These are phyloP conservation scores for Heliconius sara DNA, from an alignment of 2,888 invertebrate genomes.

Conservation along the genomic window DNA sequence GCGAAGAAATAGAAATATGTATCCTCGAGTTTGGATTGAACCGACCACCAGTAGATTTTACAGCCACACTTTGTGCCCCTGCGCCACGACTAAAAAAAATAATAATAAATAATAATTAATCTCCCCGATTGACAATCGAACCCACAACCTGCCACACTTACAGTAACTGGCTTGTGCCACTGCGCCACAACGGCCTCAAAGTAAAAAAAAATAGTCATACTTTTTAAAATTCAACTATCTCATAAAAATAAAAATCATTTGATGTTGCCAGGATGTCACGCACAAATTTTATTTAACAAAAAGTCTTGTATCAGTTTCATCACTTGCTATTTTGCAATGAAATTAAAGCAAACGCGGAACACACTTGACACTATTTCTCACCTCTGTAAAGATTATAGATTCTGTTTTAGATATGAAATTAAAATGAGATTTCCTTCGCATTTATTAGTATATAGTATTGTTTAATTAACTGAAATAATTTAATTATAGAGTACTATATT, in stretches of 20 bases:
- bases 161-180: neutral
- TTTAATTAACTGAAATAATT: too few species aligned
- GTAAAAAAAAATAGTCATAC: too few species aligned
- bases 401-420: neutral
- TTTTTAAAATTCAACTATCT: too few species aligned
- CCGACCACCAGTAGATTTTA: too few species aligned
- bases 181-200: neutral
- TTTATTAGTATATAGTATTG: neutral
- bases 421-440: slow-evolving; percentile 1
- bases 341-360: slow-evolving; percentile 6
- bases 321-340: slow-evolving; percentile 15
- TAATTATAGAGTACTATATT: too few species aligned
- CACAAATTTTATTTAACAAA: slow-evolving; percentile 7
- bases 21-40: too few species aligned
- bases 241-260: neutral
- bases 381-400: neutral
- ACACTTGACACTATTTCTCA: slow-evolving; percentile 20
- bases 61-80: too few species aligned
- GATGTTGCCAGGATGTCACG: slow-evolving; percentile 7
- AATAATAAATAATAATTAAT: neutral
- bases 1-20: too few species aligned
- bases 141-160: neutral
- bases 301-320: slow-evolving; percentile 21
- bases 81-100: too few species aligned
- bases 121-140: neutral